Conservation (phyloP, 2,888 invertebrate species). For the Junonia oenone region DNA sequence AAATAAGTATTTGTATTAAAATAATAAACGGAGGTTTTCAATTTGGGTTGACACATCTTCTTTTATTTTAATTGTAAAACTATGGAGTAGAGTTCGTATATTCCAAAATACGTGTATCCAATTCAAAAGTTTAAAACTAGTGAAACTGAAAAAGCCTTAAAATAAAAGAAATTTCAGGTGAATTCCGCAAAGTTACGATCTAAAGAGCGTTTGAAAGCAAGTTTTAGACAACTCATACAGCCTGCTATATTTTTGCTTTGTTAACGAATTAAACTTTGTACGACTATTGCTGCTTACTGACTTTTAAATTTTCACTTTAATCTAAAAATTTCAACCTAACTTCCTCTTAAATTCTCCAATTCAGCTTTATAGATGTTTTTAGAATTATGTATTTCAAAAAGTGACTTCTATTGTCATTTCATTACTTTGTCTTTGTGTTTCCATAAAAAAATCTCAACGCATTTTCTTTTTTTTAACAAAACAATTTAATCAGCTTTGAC, state of each 20-base stretch:
- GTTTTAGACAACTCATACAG: background rate
- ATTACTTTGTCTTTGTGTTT: no score
- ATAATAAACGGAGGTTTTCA: no score
- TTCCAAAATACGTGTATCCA: no score
- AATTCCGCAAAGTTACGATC: background rate
- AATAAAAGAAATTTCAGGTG: background rate
- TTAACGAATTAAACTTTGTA: slow-evolving; percentile 5
- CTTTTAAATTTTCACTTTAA: slow-evolving; percentile 1
- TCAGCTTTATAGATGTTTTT: background rate
- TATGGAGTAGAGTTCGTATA: no score
- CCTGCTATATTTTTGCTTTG: slow-evolving; percentile 2
- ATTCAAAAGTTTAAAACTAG: no score
- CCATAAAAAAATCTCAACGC: no score
- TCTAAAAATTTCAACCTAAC: background rate
- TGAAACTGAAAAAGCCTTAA: background rate
- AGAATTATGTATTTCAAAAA: no score
- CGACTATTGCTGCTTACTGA: slow-evolving; percentile 6
- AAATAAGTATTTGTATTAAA: no score
- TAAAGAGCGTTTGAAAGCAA: background rate
- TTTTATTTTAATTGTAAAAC: no score
- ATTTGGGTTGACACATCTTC: no score
- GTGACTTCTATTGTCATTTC: background rate
- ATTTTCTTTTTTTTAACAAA: no score
- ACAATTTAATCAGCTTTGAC: no score
- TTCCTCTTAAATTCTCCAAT: background rate